These are phyloP conservation scores for Phalloptychus januarius DNA, from an alignment of 2,797 vertebrate genomes.

Conservation along the genomic window DNA sequence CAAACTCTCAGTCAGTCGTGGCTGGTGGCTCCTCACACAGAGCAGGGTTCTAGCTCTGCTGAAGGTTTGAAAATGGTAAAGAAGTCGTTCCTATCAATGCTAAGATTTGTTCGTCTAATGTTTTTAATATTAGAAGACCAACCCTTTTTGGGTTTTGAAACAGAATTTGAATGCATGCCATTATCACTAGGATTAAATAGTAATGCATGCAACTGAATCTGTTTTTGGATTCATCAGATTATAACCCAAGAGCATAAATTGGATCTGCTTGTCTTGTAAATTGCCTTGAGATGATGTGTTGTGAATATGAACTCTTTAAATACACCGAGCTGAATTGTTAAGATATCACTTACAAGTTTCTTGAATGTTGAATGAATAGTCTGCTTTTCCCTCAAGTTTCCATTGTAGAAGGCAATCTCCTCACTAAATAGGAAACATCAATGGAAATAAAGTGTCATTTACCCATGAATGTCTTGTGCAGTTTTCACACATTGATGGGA, in stretches of 20 bases:
- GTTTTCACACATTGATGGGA: not conserved
- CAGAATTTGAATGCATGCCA: not conserved
- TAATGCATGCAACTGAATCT: not conserved
- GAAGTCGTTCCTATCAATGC: not conserved
- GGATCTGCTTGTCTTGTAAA: not conserved
- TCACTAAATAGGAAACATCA: conserved; percentile 80
- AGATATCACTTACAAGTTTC: conserved; percentile 86
- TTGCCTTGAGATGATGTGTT: not conserved
- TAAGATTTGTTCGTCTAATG: not conserved
- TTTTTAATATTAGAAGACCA: not conserved
- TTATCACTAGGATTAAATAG: not conserved
- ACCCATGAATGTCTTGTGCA: not conserved
- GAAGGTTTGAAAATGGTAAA: not conserved
- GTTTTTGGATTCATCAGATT: not conserved
- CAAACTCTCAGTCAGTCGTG: too few relatives aligned
- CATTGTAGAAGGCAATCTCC: conserved; percentile 98
- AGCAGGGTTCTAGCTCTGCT: not conserved
- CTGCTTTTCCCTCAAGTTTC: conserved; percentile 93
- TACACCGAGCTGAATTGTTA: not conserved
- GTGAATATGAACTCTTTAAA: not conserved
- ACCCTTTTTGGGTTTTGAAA: not conserved
- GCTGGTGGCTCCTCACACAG: not conserved
- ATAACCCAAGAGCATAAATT: not conserved
- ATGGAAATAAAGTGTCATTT: not conserved
- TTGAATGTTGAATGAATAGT: conserved; percentile 91